Base-by-base conservation (phyloP, 2,797 vertebrate genomes). In the Pipistrellus kuhlii region DNA sequence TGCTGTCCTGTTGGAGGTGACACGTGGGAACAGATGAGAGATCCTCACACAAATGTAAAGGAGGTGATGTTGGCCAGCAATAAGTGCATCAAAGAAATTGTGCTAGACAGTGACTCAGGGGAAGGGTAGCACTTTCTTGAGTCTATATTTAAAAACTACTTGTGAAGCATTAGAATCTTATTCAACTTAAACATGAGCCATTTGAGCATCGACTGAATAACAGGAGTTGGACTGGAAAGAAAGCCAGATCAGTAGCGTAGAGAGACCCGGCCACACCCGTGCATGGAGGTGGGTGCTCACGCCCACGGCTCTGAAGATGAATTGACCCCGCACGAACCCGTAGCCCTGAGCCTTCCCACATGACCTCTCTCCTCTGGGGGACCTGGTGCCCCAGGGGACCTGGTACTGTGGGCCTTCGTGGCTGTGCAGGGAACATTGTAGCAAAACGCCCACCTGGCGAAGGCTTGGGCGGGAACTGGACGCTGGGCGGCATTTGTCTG, bases 251-350 rank as follows among this genome's bases (percentile, higher is more conserved):
- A 38, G 38, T 38, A 38, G 38, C 3, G 5, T 38, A 38, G 38
- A 32, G 27, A 91, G 38, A 76, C 59, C 9, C 12, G 7, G 59
- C 62, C 46, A 8, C 4, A 0, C 13, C 20, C 14, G 18, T 46
- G 59, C 8, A 2, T 9, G 30, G 59, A 13, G 23, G 30, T 8
- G 30, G 69, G 8, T n/a, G 44, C 44, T 53, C 20, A 11, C 9
- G 8, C 20, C 25, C 30, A 30, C 14, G n/a, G 30, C 62, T 59
- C 41, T 4, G 78, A 71, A 35, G 14, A 8, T 11, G 62, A 17
- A 13, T 44, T 8, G 44, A 41, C 30, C 38, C 2, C 64, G 4
- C 9, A 0, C 0, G 15, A 35, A 14, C 23, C 12, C 21, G 5
- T 14, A 15, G 35, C 62, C 32, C 12, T 23, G 18, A 59, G 6